phyloP scores from a whole-genome alignment of 2,113 vertebrate species.

The Brienomyrus brachyistius region DNA sequence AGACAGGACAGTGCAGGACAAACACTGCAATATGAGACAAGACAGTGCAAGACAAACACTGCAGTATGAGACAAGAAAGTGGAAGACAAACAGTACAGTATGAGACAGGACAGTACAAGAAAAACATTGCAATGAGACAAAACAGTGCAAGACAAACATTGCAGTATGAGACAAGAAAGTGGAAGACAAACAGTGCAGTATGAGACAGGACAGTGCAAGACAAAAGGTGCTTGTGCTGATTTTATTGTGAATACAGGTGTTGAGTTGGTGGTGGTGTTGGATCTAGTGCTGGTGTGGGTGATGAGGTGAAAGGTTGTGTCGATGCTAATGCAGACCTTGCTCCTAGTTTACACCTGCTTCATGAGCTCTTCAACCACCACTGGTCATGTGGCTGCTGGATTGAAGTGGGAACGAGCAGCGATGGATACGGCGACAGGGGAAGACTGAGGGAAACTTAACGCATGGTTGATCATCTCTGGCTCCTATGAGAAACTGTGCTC shows the following conservation, averaged over 20 bases:
- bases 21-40: neutral
- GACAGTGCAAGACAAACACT: neutral
- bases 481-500: slow-evolving; percentile 11
- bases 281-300: neutral
- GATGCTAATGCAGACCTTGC: neutral
- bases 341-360: neutral
- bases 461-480: neutral
- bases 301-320: neutral
- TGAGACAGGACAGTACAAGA: neutral
- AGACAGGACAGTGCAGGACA: neutral
- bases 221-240: neutral
- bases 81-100: neutral
- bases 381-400: neutral
- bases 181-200: neutral
- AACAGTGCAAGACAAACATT: neutral
- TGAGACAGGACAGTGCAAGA: neutral
- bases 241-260: neutral
- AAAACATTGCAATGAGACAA: neutral
- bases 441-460: neutral
- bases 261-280: neutral
- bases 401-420: neutral
- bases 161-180: neutral
- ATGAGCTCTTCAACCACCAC: neutral
- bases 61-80: neutral
- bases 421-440: neutral